Evolutionary conservation across 2,888 invertebrate genomes (phyloP), one percentile per base, ranked within the genome.

Genomic region (Luperina testacea): DNA sequence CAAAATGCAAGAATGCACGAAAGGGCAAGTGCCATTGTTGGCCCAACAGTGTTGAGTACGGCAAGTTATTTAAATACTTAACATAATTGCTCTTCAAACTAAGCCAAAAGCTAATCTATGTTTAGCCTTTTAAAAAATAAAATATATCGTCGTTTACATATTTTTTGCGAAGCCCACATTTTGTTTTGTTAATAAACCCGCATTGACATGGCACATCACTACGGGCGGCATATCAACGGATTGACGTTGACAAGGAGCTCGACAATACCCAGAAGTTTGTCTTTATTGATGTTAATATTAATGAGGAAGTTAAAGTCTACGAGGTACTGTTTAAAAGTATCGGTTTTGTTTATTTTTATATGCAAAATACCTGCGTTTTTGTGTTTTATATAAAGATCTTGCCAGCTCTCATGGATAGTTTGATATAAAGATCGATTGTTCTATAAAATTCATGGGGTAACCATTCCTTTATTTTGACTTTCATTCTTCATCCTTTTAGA

Each of bases 161-260:
- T 69, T 61, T 74, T 82, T 71, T 81, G 17, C 9, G 38, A 8
- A 13, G 48, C 6, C 3, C 42, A 6, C 20, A 32, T 45, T 53
- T 59, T 32, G 13, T 59, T 81, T 59, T 81, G 48, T 82, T 57
- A 72, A 68, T 42, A 57, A 69, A 53, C 27, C 15, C n/a, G 17
- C 57, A 5, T 11, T n/a, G 24, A 48, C 69, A 53, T 51, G 38
- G 42, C 32, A 73, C 85, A 75, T 68, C 87, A 83, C 85, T 85
- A 84, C 67, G 65, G 42, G 77, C 17, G 53, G 57, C 57, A 51
- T 70, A 32, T 67, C 63, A 77, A 45, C 64, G 45, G 74, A 78
- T 76, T 83, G 80, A 76, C 68, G 78, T 86, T 86, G 85, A 85
- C 87, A 81, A 85, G 87, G 85, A 86, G 83, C 75, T 51, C 32